Conservation (phyloP, 2,113 vertebrate genomes). For the Dromaius novaehollandiae region DNA sequence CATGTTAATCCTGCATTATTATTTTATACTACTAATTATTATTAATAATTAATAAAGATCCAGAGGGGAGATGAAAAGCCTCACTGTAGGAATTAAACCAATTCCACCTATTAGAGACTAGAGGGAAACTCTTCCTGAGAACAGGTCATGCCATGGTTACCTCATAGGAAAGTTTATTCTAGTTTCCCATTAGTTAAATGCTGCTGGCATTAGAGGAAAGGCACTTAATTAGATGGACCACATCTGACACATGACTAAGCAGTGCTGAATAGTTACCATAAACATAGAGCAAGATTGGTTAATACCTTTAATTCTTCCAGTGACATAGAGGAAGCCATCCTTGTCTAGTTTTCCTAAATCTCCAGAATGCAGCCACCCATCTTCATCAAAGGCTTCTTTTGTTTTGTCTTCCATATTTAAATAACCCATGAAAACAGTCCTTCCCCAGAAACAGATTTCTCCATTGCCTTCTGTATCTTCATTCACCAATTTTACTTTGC, state of each 20-base stretch:
- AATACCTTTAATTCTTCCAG: slow-evolving; percentile 89
- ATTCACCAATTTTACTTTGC: slow-evolving; percentile 80
- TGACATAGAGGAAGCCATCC: slow-evolving; percentile 89
- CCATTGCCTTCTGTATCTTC: slow-evolving; percentile 79
- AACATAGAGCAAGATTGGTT: background rate
- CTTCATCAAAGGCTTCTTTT: slow-evolving; percentile 81
- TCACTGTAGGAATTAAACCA: background rate
- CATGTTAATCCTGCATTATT: background rate
- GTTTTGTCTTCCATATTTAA: slow-evolving; percentile 90
- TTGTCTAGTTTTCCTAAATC: slow-evolving; percentile 83
- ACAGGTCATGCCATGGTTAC: background rate
- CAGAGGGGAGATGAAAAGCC: background rate
- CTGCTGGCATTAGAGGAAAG: background rate
- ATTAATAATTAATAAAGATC: background rate
- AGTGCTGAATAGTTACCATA: background rate
- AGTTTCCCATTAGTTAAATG: background rate
- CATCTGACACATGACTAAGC: background rate
- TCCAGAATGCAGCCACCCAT: slow-evolving; percentile 89
- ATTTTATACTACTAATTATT: background rate
- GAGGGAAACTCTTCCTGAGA: background rate
- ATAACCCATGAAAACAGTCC: slow-evolving; percentile 91
- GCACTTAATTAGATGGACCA: background rate
- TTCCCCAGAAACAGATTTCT: slow-evolving; percentile 91
- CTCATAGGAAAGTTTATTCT: background rate
- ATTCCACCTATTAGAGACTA: background rate